Evolutionary conservation across 2,888 invertebrate species (phyloP), one percentile per base, ranked within the genome.

Genomic region (Microctonus aethiopoides): DNA sequence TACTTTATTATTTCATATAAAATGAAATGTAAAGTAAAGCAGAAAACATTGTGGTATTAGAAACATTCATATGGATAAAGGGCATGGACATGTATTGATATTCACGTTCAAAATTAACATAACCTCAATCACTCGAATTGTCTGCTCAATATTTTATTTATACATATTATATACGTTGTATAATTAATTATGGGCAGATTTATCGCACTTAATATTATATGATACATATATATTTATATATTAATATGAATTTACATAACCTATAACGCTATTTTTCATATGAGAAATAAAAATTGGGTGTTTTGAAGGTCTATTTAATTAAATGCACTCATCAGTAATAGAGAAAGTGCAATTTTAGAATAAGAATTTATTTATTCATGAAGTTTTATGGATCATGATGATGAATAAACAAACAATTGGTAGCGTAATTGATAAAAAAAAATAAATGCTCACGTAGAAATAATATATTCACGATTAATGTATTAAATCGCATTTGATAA

Each of bases 61-160:
- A 13, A 39, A 4, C 39, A 13, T 39, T 39, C 39, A 39, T n/a
- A n/a, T 39, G 39, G 13, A n/a, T n/a, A n/a, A n/a, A n/a, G n/a
- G n/a, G n/a, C 29, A 3, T 57, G 60, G 54, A 34, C 46, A 26
- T 32, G 54, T 22, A 29, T 24, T 64, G 54, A 13, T 24, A 52
- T 51, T 26, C n/a, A 29, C 16, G 41, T 29, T 56, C 69, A 74
- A 67, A 72, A 74, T 73, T 57, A 67, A 71, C 69, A 64, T 73
- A 75, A 68, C 64, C 70, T 71, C 68, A 64, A 72, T 74, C 73
- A 73, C 73, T 73, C 71, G 65, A n/a, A n/a, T n/a, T n/a, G n/a
- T 59, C 63, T 67, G 70, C 57, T 70, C 57, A 57, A 71, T 70
- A 64, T 54, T 61, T 46, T 54, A 56, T 56, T 68, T 67, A 67